phyloP scores from a whole-genome alignment of 1,140 invertebrate species.

The Magallana gigas region DNA sequence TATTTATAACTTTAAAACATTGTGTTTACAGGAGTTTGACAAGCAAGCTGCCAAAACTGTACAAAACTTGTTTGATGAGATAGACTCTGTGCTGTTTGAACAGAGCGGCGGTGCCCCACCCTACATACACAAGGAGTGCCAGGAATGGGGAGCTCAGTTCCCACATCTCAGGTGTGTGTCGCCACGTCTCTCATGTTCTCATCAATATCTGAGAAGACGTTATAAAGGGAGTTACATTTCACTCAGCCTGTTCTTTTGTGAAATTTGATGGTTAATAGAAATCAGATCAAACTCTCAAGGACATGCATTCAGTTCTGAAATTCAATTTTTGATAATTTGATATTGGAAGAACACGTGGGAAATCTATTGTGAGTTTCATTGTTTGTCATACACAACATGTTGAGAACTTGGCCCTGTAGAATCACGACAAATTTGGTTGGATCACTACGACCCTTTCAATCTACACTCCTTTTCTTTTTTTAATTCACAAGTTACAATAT shows the following conservation, averaged over 20 bases:
- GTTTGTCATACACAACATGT: neutral
- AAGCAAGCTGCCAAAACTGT: constrained; percentile 72
- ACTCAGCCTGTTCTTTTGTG: neutral
- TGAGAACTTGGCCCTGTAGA: too few relatives aligned
- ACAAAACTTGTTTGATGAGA: constrained; percentile 72
- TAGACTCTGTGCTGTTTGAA: constrained; percentile 74
- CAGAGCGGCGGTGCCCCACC: constrained; percentile 57
- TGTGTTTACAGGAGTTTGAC: constrained; percentile 73
- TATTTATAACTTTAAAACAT: neutral
- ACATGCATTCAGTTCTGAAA: neutral
- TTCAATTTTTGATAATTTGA: constrained; percentile 5
- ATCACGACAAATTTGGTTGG: neutral
- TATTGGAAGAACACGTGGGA: neutral
- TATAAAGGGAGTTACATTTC: neutral
- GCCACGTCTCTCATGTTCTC: neutral
- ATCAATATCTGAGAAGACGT: neutral
- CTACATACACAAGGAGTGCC: constrained; percentile 70
- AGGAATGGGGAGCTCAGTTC: constrained; percentile 74
- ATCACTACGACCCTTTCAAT: too few relatives aligned
- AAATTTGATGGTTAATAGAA: neutral
- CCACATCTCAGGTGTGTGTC: constrained; percentile 72
- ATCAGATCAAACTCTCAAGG: constrained; percentile 9
- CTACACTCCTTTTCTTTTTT: too few relatives aligned
- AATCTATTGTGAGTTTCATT: constrained; percentile 1
- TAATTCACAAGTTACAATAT: too few relatives aligned